Evolutionary conservation across 1,140 invertebrate genomes (phyloP), one percentile per base, ranked within the genome.

Genomic region (Holcopasites calliopsidis): DNA sequence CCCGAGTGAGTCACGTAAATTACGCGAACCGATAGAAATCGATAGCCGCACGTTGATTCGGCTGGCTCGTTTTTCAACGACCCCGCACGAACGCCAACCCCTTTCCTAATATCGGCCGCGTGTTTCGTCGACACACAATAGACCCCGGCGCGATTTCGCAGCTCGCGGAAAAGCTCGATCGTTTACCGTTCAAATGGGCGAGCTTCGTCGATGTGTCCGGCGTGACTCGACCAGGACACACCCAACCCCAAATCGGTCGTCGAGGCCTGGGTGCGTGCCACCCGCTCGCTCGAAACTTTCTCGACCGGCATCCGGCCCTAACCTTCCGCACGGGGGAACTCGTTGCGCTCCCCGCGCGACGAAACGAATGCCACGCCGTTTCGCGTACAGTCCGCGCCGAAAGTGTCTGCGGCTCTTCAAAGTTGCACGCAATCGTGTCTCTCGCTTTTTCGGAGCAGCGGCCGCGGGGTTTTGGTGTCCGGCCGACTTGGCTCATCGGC

Each of bases 211-310:
- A n/a, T n/a, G n/a, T n/a, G n/a, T n/a, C n/a, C n/a, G n/a, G 28
- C 38, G 57, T 21, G 57, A 40, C 55, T 33, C 49, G 57, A 60
- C 49, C 80, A 81, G 81, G 88, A 91, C n/a, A n/a, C n/a, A n/a
- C n/a, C 89, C 90, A 91, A 90, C 86, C 89, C 88, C 88, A 91
- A 90, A 89, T 85, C 77, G 40, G 58, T 83, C 79, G 84, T 35
- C 89, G 87, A 89, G 83, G 86, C 87, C 81, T 80, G 81, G 79
- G 71, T 70, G 74, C 69, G 71, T 66, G 62, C n/a, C n/a, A n/a
- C n/a, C n/a, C n/a, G n/a, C 78, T 57, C 54, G 75, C 85, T 83
- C 88, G 77, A 90, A 87, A 90, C 78, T 87, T 89, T 87, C 77
- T 31, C 88, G 54, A 68, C 58, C 66, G 60, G 66, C 83, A 83